Percentiles rank a stretch among this genome's conserved stretches.
These are phyloP conservation scores for Plecturocebus donacophilus DNA, from an alignment of 2,113 vertebrate species.

Conservation along the genomic window DNA sequence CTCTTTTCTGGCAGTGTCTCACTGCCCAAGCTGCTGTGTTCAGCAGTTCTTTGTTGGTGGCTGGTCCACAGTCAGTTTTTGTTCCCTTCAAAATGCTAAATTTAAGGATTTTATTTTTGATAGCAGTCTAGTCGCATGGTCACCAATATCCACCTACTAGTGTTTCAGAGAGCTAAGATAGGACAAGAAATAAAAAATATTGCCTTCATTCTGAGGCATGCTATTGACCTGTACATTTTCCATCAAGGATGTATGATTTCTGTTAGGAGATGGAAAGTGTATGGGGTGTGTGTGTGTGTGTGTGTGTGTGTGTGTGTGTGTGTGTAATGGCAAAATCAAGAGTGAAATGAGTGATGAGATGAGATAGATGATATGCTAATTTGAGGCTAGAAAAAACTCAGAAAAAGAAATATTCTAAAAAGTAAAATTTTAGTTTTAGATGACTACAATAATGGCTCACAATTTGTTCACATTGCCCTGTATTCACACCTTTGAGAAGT, in stretches of 20 bases:
- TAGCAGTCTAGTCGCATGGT: constrained; percentile 55
- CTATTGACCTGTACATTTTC: background rate
- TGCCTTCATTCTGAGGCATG: constrained; percentile 8
- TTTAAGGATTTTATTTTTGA: constrained; percentile 70
- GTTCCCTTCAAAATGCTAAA: constrained; percentile 55
- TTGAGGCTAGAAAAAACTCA: background rate
- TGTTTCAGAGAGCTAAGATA: background rate
- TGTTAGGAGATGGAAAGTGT: background rate
- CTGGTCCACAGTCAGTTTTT: constrained; percentile 52
- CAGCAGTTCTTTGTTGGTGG: constrained; percentile 62
- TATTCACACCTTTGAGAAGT: background rate
- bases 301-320: too few species aligned
- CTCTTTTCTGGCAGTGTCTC: constrained; percentile 16
- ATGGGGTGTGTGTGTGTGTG: background rate
- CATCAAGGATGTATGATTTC: constrained; percentile 15
- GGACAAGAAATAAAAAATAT: constrained; percentile 13
- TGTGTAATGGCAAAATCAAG: background rate
- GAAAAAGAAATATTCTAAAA: constrained; percentile 20
- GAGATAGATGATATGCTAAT: background rate
- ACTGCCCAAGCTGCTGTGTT: constrained; percentile 42
- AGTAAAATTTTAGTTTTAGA: background rate
- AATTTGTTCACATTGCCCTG: background rate
- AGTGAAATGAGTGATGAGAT: background rate
- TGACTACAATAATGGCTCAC: background rate
- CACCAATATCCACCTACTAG: constrained; percentile 29